Base-by-base conservation (phyloP, 2,888 invertebrate species). In the Cybosia mesomella region DNA sequence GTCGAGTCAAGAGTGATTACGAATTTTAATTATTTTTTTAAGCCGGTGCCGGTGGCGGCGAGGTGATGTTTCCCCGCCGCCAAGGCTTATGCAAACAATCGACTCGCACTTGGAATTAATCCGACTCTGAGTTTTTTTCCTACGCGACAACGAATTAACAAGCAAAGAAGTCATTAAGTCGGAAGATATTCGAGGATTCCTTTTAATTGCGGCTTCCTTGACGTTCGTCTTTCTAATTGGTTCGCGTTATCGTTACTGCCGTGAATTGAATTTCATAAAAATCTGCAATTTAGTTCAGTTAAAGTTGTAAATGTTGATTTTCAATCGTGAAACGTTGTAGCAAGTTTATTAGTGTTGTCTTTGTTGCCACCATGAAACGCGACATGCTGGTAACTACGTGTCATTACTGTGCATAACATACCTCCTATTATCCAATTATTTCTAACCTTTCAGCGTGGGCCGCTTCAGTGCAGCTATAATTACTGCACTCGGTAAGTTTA, bases 1-100 rank as follows among this genome's bases (percentile, higher is more conserved):
- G 85, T 83, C 89, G 91, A 94, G 92, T 95, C 95, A 93, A 93
- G 93, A 95, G 94, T 95, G 94, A 95, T 95, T 95, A 94, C 94
- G 92, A 94, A 94, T 95, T 95, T 95, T 95, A 95, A 95, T 95
- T 95, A 95, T 95, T 95, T 94, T 95, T 95, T 95, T 94, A 95
- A 95, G 95, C 94, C 95, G 90, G 93, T 93, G 95, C 94, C 95
- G 90, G 93, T 93, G 93, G 94, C 92, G 87, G 88, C 85, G 91
- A 94, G 95, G 94, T 94, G 95, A 94, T 92, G 94, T 89, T 94
- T 93, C 93, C 93, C 92, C 91, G 85, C 86, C 84, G 85, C 86
- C 86, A 90, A 88, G 91, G 92, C 95, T 94, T 94, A 94, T 94
- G 94, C 95, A 95, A 95, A 95, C 95, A 95, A 95, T 95, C 92